These are phyloP conservation scores for Odontocolon sp. DNA, from an alignment of 2,888 invertebrate species.

Conservation along the genomic window DNA sequence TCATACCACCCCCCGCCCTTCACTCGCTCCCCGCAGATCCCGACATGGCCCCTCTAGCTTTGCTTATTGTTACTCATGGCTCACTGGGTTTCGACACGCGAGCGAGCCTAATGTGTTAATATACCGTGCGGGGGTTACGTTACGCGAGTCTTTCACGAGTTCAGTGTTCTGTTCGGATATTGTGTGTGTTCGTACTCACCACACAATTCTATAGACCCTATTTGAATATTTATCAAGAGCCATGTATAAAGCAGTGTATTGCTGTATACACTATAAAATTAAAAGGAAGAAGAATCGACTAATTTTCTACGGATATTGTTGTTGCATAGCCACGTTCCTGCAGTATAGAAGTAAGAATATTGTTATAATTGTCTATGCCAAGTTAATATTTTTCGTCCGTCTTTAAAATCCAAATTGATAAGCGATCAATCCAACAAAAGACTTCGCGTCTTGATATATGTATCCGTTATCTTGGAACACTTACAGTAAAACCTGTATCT, in stretches of 20 bases:
- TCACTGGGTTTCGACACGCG: slow-evolving; percentile 78
- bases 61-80: slow-evolving; percentile 75
- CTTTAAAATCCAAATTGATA: too few relatives aligned
- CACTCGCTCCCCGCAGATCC: not conserved
- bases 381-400: too few relatives aligned
- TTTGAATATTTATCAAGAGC: not conserved
- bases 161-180: not conserved
- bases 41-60: slow-evolving; percentile 51
- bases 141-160: slow-evolving; percentile 30
- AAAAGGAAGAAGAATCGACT: not conserved
- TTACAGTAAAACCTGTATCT: too few relatives aligned
- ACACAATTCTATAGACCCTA: not conserved
- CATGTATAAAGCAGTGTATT: not conserved
- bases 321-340: too few relatives aligned
- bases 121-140: slow-evolving; percentile 69
- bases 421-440: too few relatives aligned
- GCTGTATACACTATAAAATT: not conserved
- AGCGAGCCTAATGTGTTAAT: slow-evolving; percentile 79
- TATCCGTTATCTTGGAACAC: too few relatives aligned
- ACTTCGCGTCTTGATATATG: too few relatives aligned
- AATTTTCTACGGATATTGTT: too few relatives aligned
- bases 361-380: too few relatives aligned
- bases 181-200: not conserved
- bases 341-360: too few relatives aligned
- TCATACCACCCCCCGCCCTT: slow-evolving; percentile 9